A percentile compares a stretch with the other conserved stretches of the same genome.
Evolutionary conservation across 2,113 vertebrate species (phyloP).

Genomic region (Syrrhaptes paradoxus): DNA sequence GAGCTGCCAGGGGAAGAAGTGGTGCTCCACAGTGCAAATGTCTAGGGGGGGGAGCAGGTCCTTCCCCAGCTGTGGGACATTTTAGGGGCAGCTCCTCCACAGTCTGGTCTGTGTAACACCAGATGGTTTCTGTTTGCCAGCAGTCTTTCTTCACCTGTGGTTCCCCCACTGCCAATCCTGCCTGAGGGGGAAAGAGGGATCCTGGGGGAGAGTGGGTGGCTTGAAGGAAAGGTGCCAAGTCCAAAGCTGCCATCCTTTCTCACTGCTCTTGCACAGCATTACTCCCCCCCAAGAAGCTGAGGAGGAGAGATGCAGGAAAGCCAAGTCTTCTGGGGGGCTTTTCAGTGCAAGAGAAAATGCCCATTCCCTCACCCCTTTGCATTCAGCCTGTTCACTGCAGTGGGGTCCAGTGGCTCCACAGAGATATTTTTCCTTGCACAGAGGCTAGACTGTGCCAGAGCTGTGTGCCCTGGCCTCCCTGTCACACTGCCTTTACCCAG

Average conservation of each 20-base stretch:
- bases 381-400: neutral
- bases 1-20: neutral
- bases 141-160: neutral
- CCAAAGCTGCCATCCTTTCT: neutral
- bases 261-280: neutral
- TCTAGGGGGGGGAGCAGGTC: neutral
- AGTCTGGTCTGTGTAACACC: rapidly evolving
- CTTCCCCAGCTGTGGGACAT: neutral
- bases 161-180: neutral
- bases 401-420: rapidly evolving
- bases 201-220: rapidly evolving
- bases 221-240: neutral
- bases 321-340: neutral
- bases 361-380: rapidly evolving
- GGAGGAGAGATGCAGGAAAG: neutral
- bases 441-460: neutral
- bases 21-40: neutral
- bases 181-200: neutral
- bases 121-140: neutral
- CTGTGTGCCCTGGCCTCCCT: neutral
- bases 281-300: neutral
- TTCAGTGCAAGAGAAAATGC: neutral
- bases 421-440: neutral
- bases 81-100: neutral
- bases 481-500: neutral